These are phyloP conservation scores for Diachasmimorpha longicaudata DNA, from an alignment of 1,140 invertebrate species.

Conservation along the genomic window DNA sequence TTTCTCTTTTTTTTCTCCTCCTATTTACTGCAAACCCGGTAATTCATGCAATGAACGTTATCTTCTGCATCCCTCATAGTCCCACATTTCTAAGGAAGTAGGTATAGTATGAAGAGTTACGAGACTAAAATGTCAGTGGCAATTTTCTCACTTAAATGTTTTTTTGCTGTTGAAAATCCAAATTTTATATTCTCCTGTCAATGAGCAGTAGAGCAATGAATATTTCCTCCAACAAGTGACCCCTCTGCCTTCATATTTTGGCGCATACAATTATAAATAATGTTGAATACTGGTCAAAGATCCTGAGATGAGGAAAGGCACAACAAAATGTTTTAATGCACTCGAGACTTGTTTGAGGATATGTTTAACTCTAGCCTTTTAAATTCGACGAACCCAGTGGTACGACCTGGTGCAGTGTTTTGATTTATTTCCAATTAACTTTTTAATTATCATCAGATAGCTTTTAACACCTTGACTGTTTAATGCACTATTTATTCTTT, in stretches of 20 bases:
- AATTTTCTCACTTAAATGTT: background rate
- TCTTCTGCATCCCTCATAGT: slow-evolving; percentile 19
- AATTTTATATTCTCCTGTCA: background rate
- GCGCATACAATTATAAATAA: too few relatives aligned
- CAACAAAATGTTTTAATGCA: too few relatives aligned
- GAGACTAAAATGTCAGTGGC: slow-evolving; percentile 17
- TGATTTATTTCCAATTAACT: background rate
- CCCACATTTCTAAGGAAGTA: slow-evolving; percentile 24
- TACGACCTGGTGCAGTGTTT: background rate
- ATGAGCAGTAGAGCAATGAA: too few relatives aligned
- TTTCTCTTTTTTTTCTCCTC: background rate
- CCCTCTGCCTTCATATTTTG: too few relatives aligned
- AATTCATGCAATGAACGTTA: slow-evolving; percentile 15
- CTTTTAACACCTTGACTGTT: background rate
- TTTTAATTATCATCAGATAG: background rate
- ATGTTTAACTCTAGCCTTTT: too few relatives aligned
- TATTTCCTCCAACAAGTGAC: too few relatives aligned
- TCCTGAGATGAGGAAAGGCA: too few relatives aligned
- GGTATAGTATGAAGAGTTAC: slow-evolving; percentile 22
- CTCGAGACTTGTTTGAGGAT: too few relatives aligned
- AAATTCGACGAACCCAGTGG: background rate
- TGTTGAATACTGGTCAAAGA: too few relatives aligned
- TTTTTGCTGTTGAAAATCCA: background rate
- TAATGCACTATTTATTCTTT: background rate
- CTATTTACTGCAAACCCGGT: background rate